Base-by-base conservation (phyloP, 92 coral and sea anemone genomes). In the Zoanthus sociatus region DNA sequence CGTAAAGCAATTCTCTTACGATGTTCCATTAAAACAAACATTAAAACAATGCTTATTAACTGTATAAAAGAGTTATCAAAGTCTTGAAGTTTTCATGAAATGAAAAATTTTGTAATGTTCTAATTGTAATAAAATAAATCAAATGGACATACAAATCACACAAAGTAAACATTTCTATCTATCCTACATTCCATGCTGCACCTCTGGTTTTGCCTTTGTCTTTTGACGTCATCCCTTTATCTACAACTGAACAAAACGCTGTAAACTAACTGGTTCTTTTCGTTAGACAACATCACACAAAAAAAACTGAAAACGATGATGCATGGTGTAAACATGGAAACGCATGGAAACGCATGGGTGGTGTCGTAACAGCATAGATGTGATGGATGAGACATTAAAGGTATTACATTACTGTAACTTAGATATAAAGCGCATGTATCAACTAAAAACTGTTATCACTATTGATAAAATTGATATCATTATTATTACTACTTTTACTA, bases 161-260 rank as follows among this genome's bases (percentile, higher is more conserved):
- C 26, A 5, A 77, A 14, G 53, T 13, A 77, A 31, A 78, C 48
- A 53, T 7, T 51, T 60, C 17, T 60, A 78, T 78, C 83, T 78
- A 78, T 79, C 12, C 73, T 64, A 79, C 56, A 37, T 16, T 79
- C 84, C 84, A 79, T 79, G 73, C 84, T 79, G 84, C 84, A 79
- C 84, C 73, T 79, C 84, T 63, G 73, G 84, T 63, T 79, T 33
- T 79, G 53, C 44, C 84, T 63, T 46, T 79, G 73, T 79, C 84
- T 79, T 79, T 79, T 32, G 84, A 79, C 73, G 84, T 37, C 84
- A 63, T 64, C 84, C 54, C 55, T 79, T 73, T 79, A 79, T 79
- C 73, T 79, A 79, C 44, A 79, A 73, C 72, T 79, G 73, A 61
- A 63, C 30, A 79, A 77, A 79, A 79, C 84, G 64, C 84, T 79